Evolutionary conservation across 2,113 vertebrate genomes (phyloP).

Genomic region (Ardeotis arabs): DNA sequence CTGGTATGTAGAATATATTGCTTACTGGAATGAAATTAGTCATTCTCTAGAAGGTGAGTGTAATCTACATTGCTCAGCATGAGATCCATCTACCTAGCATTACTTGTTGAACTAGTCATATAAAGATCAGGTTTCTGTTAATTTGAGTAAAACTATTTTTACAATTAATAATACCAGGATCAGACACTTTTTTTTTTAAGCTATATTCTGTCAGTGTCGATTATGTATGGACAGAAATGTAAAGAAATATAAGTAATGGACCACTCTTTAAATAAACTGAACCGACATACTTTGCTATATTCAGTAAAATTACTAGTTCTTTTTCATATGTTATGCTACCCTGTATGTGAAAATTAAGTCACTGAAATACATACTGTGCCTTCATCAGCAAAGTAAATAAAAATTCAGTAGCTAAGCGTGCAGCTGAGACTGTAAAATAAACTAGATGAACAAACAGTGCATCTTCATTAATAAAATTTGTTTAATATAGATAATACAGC

Average conservation of each 20-base stretch:
- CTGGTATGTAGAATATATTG: background rate
- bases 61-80: background rate
- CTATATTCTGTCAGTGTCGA: background rate
- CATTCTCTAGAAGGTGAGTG: background rate
- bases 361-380: background rate
- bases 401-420: slow-evolving; percentile 54
- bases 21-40: background rate
- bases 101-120: background rate
- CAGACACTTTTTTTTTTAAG: background rate
- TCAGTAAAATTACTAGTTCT: background rate
- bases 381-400: slow-evolving; percentile 39
- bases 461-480: slow-evolving; percentile 74
- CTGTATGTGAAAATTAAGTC: background rate
- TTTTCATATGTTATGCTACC: background rate
- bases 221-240: background rate
- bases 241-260: background rate
- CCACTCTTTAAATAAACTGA: background rate
- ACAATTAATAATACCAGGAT: background rate
- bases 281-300: background rate
- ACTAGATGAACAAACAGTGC: slow-evolving; percentile 47
- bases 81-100: background rate
- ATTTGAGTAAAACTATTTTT: background rate
- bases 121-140: background rate
- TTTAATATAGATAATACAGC: slow-evolving; percentile 53
- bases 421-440: slow-evolving; percentile 62